These are phyloP conservation scores for Stomatorhinus walkeri DNA, from an alignment of 2,797 vertebrate genomes.

Conservation along the genomic window DNA sequence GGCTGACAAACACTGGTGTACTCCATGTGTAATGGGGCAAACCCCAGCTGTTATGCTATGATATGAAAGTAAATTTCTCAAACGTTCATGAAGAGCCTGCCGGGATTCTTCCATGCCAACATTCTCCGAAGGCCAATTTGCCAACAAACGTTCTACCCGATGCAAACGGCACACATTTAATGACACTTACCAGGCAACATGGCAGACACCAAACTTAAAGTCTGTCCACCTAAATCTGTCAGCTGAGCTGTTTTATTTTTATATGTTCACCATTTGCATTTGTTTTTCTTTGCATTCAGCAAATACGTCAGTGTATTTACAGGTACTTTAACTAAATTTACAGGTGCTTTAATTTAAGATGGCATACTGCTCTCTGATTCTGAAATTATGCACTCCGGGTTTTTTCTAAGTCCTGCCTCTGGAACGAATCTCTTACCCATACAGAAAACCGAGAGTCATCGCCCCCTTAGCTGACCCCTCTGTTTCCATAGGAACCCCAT, in stretches of 20 bases:
- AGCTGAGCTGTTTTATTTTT: not conserved
- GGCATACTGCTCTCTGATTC: not conserved
- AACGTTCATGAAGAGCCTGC: not conserved
- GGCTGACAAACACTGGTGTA: not conserved
- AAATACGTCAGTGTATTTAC: not conserved
- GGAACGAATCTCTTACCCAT: not conserved
- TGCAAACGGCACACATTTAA: not conserved
- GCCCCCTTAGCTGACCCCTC: not conserved
- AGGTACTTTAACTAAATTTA: not conserved
- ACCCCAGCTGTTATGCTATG: not conserved
- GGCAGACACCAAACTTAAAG: not conserved
- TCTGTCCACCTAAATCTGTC: not conserved
- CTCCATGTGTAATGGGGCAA: not conserved
- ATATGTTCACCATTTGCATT: not conserved
- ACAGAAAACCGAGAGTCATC: not conserved
- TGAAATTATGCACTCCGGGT: not conserved
- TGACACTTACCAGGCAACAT: not conserved
- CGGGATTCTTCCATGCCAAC: not conserved
- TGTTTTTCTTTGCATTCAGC: not conserved
- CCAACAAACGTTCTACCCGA: not conserved
- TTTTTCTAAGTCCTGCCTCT: not conserved
- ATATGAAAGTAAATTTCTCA: not conserved
- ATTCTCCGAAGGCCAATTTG: not conserved
- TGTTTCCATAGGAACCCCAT: constrained; percentile 3
- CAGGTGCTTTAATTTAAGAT: not conserved